Percentiles rank a stretch among this genome's conserved stretches.
Conservation (phyloP, 2,113 vertebrate genomes). For the Gobius niger region DNA sequence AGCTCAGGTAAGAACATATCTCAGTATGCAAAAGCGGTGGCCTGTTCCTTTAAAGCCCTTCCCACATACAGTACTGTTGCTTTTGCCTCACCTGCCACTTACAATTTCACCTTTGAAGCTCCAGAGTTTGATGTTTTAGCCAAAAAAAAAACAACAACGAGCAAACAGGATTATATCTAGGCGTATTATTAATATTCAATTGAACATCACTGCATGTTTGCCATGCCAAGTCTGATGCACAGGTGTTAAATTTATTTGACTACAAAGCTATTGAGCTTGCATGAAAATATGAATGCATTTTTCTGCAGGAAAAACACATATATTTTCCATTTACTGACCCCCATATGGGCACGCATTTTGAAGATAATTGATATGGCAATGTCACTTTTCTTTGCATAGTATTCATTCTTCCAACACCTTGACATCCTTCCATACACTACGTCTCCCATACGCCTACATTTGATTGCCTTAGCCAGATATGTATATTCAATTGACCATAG, state of each 20-base stretch:
- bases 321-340: not conserved
- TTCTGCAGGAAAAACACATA: not conserved
- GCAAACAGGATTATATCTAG: constrained; percentile 3
- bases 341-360: not conserved
- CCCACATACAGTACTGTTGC: not conserved
- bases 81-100: not conserved
- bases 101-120: not conserved
- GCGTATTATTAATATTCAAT: constrained; percentile 8
- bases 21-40: too few species aligned
- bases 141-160: not conserved
- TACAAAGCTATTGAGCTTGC: not conserved
- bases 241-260: not conserved
- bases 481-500: constrained; percentile 1
- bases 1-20: too few species aligned
- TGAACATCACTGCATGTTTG: not conserved
- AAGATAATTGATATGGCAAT: not conserved
- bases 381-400: too few species aligned
- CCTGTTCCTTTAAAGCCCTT: not conserved
- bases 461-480: too few species aligned
- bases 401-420: too few species aligned
- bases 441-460: too few species aligned
- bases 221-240: not conserved
- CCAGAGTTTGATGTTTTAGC: not conserved
- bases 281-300: not conserved
- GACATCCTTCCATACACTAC: too few species aligned